phyloP scores from a whole-genome alignment of 2,797 vertebrate genomes.

The Lagorchestes hirsutus region DNA sequence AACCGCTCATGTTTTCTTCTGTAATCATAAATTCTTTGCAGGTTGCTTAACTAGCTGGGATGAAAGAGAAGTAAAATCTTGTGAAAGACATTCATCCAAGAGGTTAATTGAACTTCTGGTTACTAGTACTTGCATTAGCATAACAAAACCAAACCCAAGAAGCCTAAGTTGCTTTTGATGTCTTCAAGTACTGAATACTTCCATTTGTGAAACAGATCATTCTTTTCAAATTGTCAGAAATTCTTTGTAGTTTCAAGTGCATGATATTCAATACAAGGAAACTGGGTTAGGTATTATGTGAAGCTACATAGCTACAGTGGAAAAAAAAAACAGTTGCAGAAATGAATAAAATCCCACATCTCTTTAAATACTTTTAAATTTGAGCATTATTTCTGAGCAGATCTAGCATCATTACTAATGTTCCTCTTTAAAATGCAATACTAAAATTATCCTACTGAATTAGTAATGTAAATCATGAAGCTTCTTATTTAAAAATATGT shows the following conservation, averaged over 20 bases:
- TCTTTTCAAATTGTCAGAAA: constrained; percentile 63
- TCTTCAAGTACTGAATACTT: constrained; percentile 10
- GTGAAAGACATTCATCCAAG: constrained; percentile 30
- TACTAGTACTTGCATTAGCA: constrained; percentile 58
- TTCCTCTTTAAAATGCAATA: constrained; percentile 45
- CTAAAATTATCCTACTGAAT: constrained; percentile 62
- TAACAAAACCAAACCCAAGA: neutral
- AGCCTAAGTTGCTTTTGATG: constrained; percentile 14
- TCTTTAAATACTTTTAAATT: constrained; percentile 66
- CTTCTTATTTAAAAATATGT: constrained; percentile 70
- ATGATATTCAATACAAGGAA: constrained; percentile 4
- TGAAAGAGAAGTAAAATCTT: constrained; percentile 57
- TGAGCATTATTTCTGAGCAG: constrained; percentile 57
- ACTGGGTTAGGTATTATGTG: neutral
- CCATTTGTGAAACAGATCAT: constrained; percentile 1
- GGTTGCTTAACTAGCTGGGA: constrained; percentile 31
- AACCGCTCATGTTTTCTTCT: constrained; percentile 10
- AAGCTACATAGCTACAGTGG: neutral
- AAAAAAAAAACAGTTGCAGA: constrained; percentile 35
- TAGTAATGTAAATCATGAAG: constrained; percentile 63
- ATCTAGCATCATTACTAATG: constrained; percentile 53
- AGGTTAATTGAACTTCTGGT: constrained; percentile 50
- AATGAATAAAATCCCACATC: neutral
- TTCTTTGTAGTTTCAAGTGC: constrained; percentile 30
- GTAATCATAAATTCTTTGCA: neutral